Evolutionary conservation across 1,140 invertebrate species (phyloP).

Genomic region (Aphis gossypii): DNA sequence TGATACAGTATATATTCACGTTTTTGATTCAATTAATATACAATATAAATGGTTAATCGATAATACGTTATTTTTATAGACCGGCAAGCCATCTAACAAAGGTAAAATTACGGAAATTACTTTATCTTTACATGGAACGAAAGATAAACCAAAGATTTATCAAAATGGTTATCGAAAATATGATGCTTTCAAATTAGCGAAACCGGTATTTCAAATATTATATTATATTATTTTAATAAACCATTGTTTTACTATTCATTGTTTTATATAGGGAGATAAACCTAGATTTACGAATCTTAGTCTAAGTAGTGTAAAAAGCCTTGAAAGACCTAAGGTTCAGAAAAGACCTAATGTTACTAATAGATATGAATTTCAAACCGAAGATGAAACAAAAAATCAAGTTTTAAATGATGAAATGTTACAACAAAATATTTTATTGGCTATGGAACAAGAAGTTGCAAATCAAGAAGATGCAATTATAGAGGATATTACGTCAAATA

Average conservation of each 20-base stretch:
- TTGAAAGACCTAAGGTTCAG: background rate
- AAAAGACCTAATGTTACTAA: background rate
- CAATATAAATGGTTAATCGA: background rate
- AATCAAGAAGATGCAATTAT: background rate
- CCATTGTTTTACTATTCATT: background rate
- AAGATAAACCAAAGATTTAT: slow-evolving; percentile 52
- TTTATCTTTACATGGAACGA: slow-evolving; percentile 51
- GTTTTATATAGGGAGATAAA: background rate
- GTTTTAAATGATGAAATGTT: background rate
- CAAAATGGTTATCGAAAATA: background rate
- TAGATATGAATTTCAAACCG: background rate
- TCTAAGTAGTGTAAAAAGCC: background rate
- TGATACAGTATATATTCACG: slow-evolving; percentile 68
- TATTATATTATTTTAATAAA: background rate
- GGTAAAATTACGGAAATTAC: slow-evolving; percentile 43
- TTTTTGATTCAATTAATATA: background rate
- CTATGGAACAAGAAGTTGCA: background rate
- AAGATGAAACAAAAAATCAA: background rate
- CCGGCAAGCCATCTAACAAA: background rate
- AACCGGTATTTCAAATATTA: background rate
- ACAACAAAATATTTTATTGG: background rate
- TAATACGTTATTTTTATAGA: slow-evolving; percentile 22
- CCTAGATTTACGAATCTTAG: background rate
- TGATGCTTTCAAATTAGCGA: background rate
- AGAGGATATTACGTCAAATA: background rate